Conservation (phyloP, 2,113 vertebrate genomes). For the Ochotona curzoniae region DNA sequence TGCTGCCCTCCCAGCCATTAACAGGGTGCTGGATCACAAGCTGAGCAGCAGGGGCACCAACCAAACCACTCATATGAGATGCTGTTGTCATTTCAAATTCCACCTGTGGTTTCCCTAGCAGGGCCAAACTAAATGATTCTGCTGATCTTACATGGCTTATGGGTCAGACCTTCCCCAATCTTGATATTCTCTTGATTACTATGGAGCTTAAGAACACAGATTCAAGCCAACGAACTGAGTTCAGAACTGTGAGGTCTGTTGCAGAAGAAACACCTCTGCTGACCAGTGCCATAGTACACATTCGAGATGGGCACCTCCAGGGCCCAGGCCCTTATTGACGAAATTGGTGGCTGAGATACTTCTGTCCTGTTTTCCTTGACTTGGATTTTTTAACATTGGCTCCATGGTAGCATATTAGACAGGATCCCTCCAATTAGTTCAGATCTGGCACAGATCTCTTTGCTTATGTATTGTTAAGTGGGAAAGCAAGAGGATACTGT, state of each 20-base stretch:
- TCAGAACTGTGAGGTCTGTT: background rate
- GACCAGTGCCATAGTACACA: background rate
- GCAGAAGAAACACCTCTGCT: background rate
- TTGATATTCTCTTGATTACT: background rate
- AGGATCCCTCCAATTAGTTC: background rate
- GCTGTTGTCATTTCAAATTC: too few relatives aligned
- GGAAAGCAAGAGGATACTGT: background rate
- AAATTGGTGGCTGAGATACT: background rate
- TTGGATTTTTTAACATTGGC: background rate
- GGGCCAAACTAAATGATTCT: too few relatives aligned
- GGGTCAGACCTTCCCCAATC: too few relatives aligned
- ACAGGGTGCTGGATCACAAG: too few relatives aligned
- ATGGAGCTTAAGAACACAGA: background rate
- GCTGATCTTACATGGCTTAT: too few relatives aligned
- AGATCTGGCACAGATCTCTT: background rate
- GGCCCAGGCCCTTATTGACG: background rate
- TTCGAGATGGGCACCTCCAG: background rate
- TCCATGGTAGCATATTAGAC: background rate
- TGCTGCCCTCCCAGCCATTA: too few relatives aligned
- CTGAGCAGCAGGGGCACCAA: too few relatives aligned
- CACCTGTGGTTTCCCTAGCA: too few relatives aligned
- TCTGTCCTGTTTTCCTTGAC: background rate
- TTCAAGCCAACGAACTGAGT: background rate
- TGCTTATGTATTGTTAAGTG: background rate
- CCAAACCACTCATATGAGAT: too few relatives aligned